A percentile compares a stretch with the other conserved stretches of the same genome.
phyloP scores from a whole-genome alignment of 2,797 vertebrate genomes.

The Distichodus sexfasciatus region DNA sequence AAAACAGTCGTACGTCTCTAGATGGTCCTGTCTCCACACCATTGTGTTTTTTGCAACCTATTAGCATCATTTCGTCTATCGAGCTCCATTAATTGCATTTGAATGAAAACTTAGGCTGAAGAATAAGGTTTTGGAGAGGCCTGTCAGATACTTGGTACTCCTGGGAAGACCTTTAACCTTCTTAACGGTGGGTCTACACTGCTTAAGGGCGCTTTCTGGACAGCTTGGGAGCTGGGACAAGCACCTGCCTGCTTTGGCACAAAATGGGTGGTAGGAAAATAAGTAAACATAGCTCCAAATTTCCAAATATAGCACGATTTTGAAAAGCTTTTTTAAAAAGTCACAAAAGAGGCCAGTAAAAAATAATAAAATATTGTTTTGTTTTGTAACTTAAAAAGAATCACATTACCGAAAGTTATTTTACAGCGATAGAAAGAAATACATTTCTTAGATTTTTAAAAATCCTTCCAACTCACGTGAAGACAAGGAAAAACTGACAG shows the following conservation, averaged over 20 bases:
- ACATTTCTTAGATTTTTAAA: not conserved
- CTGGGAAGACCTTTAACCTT: conserved; percentile 83
- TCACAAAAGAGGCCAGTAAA: not conserved
- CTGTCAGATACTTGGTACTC: conserved; percentile 83
- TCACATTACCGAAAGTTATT: no score
- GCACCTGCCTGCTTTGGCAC: conserved; percentile 76
- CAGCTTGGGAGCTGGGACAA: conserved; percentile 70
- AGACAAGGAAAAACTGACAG: no score
- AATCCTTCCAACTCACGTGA: not conserved
- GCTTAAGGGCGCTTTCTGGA: conserved; percentile 72
- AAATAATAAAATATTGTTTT: not conserved
- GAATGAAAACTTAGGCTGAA: conserved; percentile 80
- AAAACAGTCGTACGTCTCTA: not conserved
- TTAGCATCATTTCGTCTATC: conserved; percentile 86
- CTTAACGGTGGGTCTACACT: conserved; percentile 73
- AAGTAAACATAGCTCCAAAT: conserved; percentile 37
- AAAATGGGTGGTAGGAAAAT: conserved; percentile 60
- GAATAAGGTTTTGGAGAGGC: conserved; percentile 82
- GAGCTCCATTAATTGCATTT: conserved; percentile 83
- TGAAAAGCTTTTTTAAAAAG: not conserved
- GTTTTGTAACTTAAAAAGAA: no score
- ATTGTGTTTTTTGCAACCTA: conserved; percentile 66
- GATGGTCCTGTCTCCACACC: conserved; percentile 7
- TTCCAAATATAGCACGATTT: not conserved
- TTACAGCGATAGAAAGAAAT: no score